Percentiles rank a stretch among this genome's conserved stretches.
These are phyloP conservation scores for Calosoma granatense DNA, from an alignment of 1,140 invertebrate species.

Conservation along the genomic window DNA sequence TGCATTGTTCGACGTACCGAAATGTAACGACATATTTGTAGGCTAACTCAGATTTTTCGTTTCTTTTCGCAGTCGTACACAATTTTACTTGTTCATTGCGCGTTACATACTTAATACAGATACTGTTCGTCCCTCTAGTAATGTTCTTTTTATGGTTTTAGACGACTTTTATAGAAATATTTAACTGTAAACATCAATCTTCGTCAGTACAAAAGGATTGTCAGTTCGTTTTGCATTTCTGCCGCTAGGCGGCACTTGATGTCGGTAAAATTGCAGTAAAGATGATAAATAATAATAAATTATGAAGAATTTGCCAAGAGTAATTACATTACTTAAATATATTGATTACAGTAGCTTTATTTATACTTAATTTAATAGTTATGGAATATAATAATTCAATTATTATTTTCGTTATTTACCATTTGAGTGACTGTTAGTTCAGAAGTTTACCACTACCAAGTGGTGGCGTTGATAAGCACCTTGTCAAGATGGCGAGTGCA, in stretches of 20 bases:
- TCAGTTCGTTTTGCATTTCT: not conserved
- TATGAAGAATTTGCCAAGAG: too few relatives aligned
- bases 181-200: slow-evolving; percentile 4
- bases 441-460: too few relatives aligned
- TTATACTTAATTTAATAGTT: too few relatives aligned
- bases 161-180: not conserved
- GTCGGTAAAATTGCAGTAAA: too few relatives aligned
- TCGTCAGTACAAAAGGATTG: not conserved
- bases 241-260: not conserved
- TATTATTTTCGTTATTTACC: not conserved
- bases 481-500: not conserved
- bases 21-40: slow-evolving; percentile 37
- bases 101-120: not conserved
- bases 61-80: not conserved
- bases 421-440: not conserved
- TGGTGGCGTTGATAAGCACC: too few relatives aligned
- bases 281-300: too few relatives aligned
- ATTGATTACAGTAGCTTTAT: too few relatives aligned
- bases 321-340: too few relatives aligned
- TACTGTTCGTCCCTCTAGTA: too few relatives aligned
- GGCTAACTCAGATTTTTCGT: not conserved
- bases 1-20: slow-evolving; percentile 27
- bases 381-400: too few relatives aligned
- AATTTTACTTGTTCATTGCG: not conserved
- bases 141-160: too few relatives aligned